Base-by-base conservation (phyloP, 2,888 invertebrate species). In the Parnassius orleans region DNA sequence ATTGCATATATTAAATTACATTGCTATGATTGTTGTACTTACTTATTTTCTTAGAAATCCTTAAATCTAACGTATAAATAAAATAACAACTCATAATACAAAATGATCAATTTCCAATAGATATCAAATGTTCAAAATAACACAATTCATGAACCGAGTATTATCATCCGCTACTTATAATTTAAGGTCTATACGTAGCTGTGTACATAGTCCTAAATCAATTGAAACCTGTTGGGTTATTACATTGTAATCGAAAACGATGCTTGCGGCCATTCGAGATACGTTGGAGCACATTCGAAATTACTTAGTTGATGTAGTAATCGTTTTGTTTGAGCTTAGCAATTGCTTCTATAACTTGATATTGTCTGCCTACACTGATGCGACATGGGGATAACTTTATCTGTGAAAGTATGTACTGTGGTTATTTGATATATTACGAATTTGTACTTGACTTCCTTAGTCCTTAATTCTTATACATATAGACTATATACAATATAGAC, bases 191-290 rank as follows among this genome's bases (percentile, higher is more conserved):
- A 68, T 64, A 65, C 50, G 55, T 59, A 57, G 65, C 64, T 68
- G 64, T 55, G 60, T 67, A 72, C 68, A 68, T 61, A 66, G 69
- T 65, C 63, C 69, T 74, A 76, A 72, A 76, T 76, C 73, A 76
- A 76, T 76, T 75, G 72, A 72, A 69, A 67, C 70, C 68, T 67
- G 66, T 70, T 68, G 66, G 66, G 68, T 71, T 70, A 74, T 71
- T 68, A 64, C 54, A 60, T 59, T 66, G 65, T 70, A 71, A 74
- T 75, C 71, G 66, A 70, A 65, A 71, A 69, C 68, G 68, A 66
- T 67, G 66, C 68, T 68, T 62, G 52, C 61, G 65, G 67, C 63
- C 59, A 63, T 69, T 68, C 64, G 63, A 58, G 64, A 64, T 67
- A 64, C 65, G 64, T 68, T 65, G 53, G 63, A 59, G 53, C 53